These are phyloP conservation scores for Cecidostiba fungosa DNA, from an alignment of 2,888 invertebrate genomes.

Conservation along the genomic window DNA sequence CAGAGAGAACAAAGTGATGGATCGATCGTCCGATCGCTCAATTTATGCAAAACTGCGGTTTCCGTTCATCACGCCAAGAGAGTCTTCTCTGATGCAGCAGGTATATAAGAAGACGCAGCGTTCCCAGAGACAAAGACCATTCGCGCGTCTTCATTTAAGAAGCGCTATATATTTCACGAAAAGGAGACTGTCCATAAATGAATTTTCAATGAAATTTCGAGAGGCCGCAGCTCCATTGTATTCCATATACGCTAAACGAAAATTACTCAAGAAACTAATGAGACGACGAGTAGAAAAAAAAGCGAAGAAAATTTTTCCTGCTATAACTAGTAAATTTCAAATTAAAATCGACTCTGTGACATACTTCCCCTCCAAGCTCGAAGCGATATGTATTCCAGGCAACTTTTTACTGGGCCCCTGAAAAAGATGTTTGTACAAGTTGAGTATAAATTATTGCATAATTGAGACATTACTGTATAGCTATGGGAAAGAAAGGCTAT, in stretches of 20 bases:
- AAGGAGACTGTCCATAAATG: neutral
- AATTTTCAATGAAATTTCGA: constrained; percentile 7
- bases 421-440: constrained; percentile 59
- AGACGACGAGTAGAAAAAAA: neutral
- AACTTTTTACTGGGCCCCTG: neutral
- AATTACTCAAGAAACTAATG: neutral
- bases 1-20: constrained; percentile 41
- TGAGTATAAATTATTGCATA: constrained; percentile 47
- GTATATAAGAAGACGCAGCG: constrained; percentile 60
- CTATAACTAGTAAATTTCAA: neutral
- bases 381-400: neutral
- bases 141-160: constrained; percentile 8
- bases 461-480: constrained; percentile 50
- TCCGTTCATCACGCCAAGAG: constrained; percentile 60
- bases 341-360: neutral
- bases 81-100: neutral
- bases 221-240: neutral
- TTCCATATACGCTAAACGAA: neutral
- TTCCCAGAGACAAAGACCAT: constrained; percentile 37
- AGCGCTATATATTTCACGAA: constrained; percentile 13
- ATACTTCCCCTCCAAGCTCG: neutral
- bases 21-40: constrained; percentile 60
- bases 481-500: constrained; percentile 49
- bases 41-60: constrained; percentile 62
- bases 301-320: neutral